phyloP scores from a whole-genome alignment of 2,888 invertebrate genomes.

The Drosophila paramelanica region DNA sequence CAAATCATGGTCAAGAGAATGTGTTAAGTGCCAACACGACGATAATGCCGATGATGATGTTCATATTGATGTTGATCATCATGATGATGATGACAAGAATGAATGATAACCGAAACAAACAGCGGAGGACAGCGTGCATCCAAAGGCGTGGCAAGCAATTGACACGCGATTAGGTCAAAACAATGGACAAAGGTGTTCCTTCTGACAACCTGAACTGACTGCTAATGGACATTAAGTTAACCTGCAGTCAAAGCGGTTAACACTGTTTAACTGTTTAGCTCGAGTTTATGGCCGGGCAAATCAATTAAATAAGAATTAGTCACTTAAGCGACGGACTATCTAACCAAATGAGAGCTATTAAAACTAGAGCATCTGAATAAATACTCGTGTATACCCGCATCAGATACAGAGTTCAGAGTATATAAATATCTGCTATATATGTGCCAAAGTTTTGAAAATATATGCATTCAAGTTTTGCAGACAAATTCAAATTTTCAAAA shows the following conservation, averaged over 20 bases:
- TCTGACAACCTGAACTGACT: conserved; percentile 6
- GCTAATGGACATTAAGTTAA: conserved; percentile 22
- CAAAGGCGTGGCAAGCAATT: conserved; percentile 69
- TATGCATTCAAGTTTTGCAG: too few relatives aligned
- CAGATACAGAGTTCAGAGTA: too few relatives aligned
- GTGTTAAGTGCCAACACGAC: conserved; percentile 76
- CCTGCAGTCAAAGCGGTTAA: neutral
- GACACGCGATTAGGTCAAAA: conserved; percentile 72
- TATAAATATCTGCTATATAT: too few relatives aligned
- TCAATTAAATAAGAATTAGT: too few relatives aligned
- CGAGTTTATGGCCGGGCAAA: too few relatives aligned
- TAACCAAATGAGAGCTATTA: too few relatives aligned
- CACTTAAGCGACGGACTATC: too few relatives aligned
- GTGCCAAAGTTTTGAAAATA: too few relatives aligned
- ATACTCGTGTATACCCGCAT: too few relatives aligned
- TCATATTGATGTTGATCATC: conserved; percentile 14
- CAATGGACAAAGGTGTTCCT: conserved; percentile 39
- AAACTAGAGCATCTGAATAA: too few relatives aligned
- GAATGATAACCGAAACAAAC: conserved; percentile 61
- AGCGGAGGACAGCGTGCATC: conserved; percentile 22
- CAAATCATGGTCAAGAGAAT: conserved; percentile 82
- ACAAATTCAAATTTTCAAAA: too few relatives aligned
- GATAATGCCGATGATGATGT: conserved; percentile 4
- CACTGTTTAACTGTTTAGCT: neutral
- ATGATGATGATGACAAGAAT: conserved; percentile 59